Conservation (phyloP, 2,888 invertebrate genomes). For the Brachypterus glaber region DNA sequence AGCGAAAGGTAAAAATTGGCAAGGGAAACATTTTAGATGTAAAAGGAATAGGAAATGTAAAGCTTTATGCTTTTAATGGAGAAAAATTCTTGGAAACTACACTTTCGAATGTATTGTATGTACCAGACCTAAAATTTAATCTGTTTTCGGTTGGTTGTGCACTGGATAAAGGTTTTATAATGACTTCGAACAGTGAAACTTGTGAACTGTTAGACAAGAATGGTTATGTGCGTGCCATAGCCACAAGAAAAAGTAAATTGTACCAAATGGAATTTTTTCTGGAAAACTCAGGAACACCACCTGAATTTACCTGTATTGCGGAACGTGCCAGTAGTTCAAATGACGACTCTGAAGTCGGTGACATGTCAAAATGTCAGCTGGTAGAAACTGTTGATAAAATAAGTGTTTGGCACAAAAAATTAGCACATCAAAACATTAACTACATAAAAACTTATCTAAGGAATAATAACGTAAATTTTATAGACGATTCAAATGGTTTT, state of each 20-base stretch:
- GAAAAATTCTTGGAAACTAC: conserved; percentile 10
- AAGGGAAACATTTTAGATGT: conserved; percentile 11
- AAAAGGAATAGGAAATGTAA: conserved; percentile 10
- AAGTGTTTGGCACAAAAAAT: conserved; percentile 11
- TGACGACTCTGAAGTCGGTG: background rate
- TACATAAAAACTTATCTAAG: conserved; percentile 13
- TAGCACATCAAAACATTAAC: conserved; percentile 16
- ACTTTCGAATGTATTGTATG: conserved; percentile 18
- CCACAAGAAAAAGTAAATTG: conserved; percentile 4
- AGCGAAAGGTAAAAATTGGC: conserved; percentile 10
- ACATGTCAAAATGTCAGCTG: background rate
- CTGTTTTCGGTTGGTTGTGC: conserved; percentile 20
- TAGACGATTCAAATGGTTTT: background rate
- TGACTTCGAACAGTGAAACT: background rate
- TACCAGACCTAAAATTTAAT: conserved; percentile 19
- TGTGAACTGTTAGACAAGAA: background rate
- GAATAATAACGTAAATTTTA: conserved; percentile 1
- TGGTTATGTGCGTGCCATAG: background rate
- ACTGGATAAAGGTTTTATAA: conserved; percentile 17
- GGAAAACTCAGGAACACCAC: background rate
- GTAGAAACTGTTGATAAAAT: conserved; percentile 1
- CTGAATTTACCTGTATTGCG: too few relatives aligned
- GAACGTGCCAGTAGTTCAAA: too few relatives aligned
- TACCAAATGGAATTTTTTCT: conserved; percentile 9
- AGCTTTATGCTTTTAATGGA: conserved; percentile 12